Base-by-base conservation (phyloP, 2,888 invertebrate species). In the Chrysolina haemoptera region DNA sequence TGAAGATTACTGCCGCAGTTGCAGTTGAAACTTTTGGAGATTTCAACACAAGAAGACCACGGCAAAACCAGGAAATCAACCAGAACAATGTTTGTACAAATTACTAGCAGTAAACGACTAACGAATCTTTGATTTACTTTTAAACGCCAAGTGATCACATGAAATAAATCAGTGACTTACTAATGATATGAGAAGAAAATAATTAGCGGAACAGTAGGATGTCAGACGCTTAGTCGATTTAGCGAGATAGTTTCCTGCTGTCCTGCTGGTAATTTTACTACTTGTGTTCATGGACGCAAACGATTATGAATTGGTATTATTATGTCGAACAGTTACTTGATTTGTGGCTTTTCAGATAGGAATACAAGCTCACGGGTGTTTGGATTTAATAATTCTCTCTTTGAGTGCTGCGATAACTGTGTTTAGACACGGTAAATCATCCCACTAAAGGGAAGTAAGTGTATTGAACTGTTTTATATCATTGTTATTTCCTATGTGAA, bases 351-450 rank as follows among this genome's bases (percentile, higher is more conserved):
- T 67, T 67, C 62, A 35, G 46, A 16, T 16, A 43, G 67, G 68
- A 71, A 71, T 71, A 53, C 71, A 41, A 22, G 68, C 68, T 62
- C 63, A 67, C 63, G 71, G 71, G 67, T 63, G 63, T 71, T 71
- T 53, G 59, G 71, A 71, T 55, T 27, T 71, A 71, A 68, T 63
- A 71, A 71, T 20, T 50, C 65, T 71, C 59, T 65, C 62, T 67
- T 67, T 67, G 62, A 71, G 62, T 53, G 41, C 66, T 43, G 8
- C 67, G 40, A 71, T 62, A 18, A 71, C 71, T 71, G 63, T 71
- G n/a, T 63, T 71, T 71, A 71, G 50, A 62, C 22, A 43, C 63
- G 68, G 68, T 71, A 71, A 68, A 71, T 71, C 71, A 71, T 71
- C 62, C 68, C 46, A 50, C 67, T 50, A 71, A 71, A 68, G 71